A percentile compares a stretch with the other conserved stretches of the same genome.
These are phyloP conservation scores for Ceratosolen fusciceps DNA, from an alignment of 1,140 invertebrate species.

Conservation along the genomic window DNA sequence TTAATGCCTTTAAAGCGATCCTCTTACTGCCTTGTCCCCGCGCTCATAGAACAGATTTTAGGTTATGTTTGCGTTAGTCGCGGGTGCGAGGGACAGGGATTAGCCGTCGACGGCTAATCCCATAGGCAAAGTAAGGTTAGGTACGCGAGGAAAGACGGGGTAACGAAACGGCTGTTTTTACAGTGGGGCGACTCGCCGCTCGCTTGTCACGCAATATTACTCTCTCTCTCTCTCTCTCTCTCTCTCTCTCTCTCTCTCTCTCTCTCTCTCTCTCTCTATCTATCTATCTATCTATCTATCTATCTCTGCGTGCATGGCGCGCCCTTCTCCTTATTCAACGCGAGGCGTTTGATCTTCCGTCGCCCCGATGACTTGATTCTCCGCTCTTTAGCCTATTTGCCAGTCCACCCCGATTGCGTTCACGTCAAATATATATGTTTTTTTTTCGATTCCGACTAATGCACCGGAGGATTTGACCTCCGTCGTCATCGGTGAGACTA, in stretches of 20 bases:
- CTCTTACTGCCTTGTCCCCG: conserved; percentile 53
- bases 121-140: conserved; percentile 64
- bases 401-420: neutral
- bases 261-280: neutral
- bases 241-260: neutral
- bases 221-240: conserved; percentile 13
- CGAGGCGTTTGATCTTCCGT: conserved; percentile 36
- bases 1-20: conserved; percentile 62
- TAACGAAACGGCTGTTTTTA: conserved; percentile 61
- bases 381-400: conserved; percentile 15
- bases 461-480: neutral
- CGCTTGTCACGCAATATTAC: conserved; percentile 64
- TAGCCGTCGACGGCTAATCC: conserved; percentile 68
- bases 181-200: conserved; percentile 62
- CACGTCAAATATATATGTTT: conserved; percentile 19
- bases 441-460: neutral
- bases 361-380: conserved; percentile 28
- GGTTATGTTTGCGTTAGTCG: conserved; percentile 63
- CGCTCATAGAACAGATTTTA: conserved; percentile 53
- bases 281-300: neutral
- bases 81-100: conserved; percentile 55
- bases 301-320: neutral
- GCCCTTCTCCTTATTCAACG: neutral
- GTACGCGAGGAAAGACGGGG: neutral
- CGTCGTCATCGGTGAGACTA: no score